Base-by-base conservation (phyloP, 35 echinoderm and acorn worm species). In the Apostichopus parvimensis region DNA sequence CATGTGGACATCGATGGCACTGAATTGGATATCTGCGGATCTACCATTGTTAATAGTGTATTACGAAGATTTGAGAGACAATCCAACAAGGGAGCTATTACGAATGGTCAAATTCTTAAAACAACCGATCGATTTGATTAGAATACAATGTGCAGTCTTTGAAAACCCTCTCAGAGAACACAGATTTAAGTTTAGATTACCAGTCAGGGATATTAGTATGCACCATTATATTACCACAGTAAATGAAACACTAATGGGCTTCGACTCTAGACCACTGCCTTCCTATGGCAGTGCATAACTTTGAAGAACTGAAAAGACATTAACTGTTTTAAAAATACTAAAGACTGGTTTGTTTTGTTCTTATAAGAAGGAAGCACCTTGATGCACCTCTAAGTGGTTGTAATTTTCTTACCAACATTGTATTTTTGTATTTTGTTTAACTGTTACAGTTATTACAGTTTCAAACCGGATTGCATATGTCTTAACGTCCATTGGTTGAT, bases 101-200 rank as follows among this genome's bases (percentile, higher is more conserved):
- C 20, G 79, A 80, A 80, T 80, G 79, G 79, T 80, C 53, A 80
- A 26, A 80, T 80, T 80, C 28, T 80, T 80, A 54, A 25, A 45
- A 8, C 79, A 80, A 14, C 79, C 79, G 52, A 54, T 80, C 5
- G 14, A 80, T 28, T 15, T 80, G 4, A 80, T 28, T 13, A 80
- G 79, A 80, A 80, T 80, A 52, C 79, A 80, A 54, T 80, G 79
- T 14, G 79, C 79, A 0, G 21, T 80, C 20, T 54, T 14, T 11
- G 11, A 28, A 52, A 5, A 52, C 52, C 79, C 79, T 34, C 25
- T 54, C 52, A 5, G 20, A 15, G 53, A 26, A 34, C 25, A 80
- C 15, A 52, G 8, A 34, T 17, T 9, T 34, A 9, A 13, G 8
- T 80, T 80, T 54, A 7, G 20, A 14, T 9, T 28, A 5, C 21